Evolutionary conservation across 2,888 invertebrate species (phyloP).

Genomic region (Philereme vetulata): DNA sequence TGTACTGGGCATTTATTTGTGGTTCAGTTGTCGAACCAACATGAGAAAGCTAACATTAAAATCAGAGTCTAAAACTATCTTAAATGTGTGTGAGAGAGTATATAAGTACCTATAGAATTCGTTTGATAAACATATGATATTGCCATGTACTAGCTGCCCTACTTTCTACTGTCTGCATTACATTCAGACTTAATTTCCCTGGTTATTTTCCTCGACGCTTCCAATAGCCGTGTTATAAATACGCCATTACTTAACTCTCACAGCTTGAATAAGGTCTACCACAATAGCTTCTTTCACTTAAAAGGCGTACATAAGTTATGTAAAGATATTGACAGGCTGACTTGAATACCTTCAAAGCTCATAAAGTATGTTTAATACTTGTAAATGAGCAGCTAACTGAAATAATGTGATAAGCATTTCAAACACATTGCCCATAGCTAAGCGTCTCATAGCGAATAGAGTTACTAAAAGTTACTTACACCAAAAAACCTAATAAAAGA

Average conservation of each 20-base stretch:
- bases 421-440: no score
- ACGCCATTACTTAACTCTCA: neutral
- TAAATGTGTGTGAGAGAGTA: neutral
- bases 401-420: no score
- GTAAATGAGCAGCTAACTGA: no score
- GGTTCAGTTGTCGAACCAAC: constrained; percentile 25
- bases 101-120: neutral
- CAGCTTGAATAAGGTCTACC: constrained; percentile 1
- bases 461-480: no score
- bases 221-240: constrained; percentile 9
- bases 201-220: constrained; percentile 6
- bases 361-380: no score
- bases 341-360: no score
- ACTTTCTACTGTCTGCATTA: constrained; percentile 21
- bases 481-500: no score
- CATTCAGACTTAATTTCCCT: constrained; percentile 17
- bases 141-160: constrained; percentile 7
- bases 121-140: neutral
- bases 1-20: constrained; percentile 19
- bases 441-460: no score
- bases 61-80: neutral
- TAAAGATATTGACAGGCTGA: no score
- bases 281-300: no score
- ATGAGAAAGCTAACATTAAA: neutral
- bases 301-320: no score